A percentile compares a stretch with the other conserved stretches of the same genome.
Evolutionary conservation across 1,140 invertebrate species (phyloP).

Genomic region (Hyposmocoma kahamanoa): DNA sequence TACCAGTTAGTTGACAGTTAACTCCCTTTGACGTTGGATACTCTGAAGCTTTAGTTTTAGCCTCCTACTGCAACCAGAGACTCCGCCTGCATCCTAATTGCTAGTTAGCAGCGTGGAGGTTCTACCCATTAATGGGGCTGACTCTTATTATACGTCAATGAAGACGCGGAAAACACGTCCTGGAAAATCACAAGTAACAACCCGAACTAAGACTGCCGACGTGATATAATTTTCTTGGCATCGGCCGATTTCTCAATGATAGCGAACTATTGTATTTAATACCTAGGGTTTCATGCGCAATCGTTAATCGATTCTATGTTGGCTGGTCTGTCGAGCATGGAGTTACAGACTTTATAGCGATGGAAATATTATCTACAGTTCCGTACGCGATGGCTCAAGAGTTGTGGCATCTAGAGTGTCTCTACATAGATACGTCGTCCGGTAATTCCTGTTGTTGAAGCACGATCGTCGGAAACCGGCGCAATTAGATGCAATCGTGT

Average conservation of each 20-base stretch:
- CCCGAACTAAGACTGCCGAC: slow-evolving; percentile 41
- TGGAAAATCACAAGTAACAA: slow-evolving; percentile 49
- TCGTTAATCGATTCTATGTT: not conserved
- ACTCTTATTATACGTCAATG: slow-evolving; percentile 29
- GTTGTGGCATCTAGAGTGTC: not conserved
- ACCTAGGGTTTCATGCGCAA: slow-evolving; percentile 11
- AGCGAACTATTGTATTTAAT: slow-evolving; percentile 42
- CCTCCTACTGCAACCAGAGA: slow-evolving; percentile 21
- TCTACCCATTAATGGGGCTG: not conserved
- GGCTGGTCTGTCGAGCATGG: not conserved
- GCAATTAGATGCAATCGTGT: slow-evolving; percentile 67
- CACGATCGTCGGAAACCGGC: slow-evolving; percentile 52
- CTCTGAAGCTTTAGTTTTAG: slow-evolving; percentile 32
- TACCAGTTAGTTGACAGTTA: slow-evolving; percentile 39
- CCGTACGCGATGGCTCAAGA: no score
- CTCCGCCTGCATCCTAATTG: slow-evolving; percentile 9
- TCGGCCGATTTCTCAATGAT: slow-evolving; percentile 53
- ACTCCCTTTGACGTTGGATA: slow-evolving; percentile 37
- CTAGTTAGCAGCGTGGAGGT: not conserved
- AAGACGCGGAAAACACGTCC: slow-evolving; percentile 44
- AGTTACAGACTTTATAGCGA: not conserved
- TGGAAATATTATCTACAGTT: not conserved
- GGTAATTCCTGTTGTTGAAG: slow-evolving; percentile 34
- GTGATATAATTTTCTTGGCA: slow-evolving; percentile 53
- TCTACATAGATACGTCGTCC: slow-evolving; percentile 31